Percentiles rank a stretch among this genome's conserved stretches.
Evolutionary conservation across 2,113 vertebrate genomes (phyloP).

Genomic region (Oophaga pumilio): DNA sequence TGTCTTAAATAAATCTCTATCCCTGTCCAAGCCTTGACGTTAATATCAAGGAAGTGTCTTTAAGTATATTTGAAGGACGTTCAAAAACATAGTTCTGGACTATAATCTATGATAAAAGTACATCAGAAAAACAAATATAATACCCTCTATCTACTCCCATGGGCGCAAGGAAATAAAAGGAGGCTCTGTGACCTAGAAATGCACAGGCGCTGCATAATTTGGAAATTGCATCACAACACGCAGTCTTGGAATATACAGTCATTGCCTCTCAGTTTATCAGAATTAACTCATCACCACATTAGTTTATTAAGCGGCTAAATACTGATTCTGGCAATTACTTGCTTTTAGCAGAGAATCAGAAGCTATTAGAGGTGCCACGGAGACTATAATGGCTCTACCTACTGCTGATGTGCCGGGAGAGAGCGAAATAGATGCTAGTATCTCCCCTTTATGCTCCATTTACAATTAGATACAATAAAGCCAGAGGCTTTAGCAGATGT

Average conservation of each 20-base stretch:
- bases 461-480: conserved; percentile 58
- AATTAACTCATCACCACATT: conserved; percentile 65
- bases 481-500: background rate
- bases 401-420: conserved; percentile 4
- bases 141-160: conserved; percentile 55
- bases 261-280: conserved; percentile 61
- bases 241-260: conserved; percentile 63
- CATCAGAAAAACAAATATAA: conserved; percentile 55
- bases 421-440: conserved; percentile 39
- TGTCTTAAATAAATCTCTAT: background rate
- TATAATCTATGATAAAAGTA: conserved; percentile 39
- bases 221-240: conserved; percentile 61
- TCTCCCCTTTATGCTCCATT: conserved; percentile 29
- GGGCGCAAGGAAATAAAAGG: conserved; percentile 59
- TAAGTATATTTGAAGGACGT: conserved; percentile 35
- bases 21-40: conserved; percentile 12
- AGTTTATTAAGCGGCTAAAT: conserved; percentile 54
- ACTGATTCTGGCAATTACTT: conserved; percentile 60
- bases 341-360: conserved; percentile 54
- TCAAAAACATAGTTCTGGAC: background rate
- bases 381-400: conserved; percentile 57
- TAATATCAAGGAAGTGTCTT: conserved; percentile 16
- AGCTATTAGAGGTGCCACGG: conserved; percentile 44
- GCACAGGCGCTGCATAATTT: conserved; percentile 59
- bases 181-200: conserved; percentile 61